phyloP scores from a whole-genome alignment of 1,140 invertebrate genomes.

The Bactericera cockerelli region DNA sequence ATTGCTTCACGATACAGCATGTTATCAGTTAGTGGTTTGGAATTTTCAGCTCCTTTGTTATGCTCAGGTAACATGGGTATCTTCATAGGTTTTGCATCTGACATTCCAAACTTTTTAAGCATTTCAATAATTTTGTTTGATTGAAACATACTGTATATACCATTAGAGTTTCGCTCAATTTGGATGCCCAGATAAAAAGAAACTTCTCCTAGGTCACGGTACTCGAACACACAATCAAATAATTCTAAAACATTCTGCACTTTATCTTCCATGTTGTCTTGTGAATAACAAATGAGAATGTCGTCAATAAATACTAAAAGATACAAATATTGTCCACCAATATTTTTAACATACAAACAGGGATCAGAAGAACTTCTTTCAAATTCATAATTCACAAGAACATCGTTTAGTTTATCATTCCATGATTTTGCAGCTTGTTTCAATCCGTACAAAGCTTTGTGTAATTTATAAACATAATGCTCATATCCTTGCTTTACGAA shows the following conservation, averaged over 20 bases:
- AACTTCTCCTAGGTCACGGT: not conserved
- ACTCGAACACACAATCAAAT: not conserved
- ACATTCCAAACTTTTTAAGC: not conserved
- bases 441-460: slow-evolving; percentile 27
- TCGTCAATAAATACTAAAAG: too few species aligned
- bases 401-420: slow-evolving; percentile 24
- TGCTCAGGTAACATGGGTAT: not conserved
- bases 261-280: not conserved
- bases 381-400: slow-evolving; percentile 21
- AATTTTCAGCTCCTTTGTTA: not conserved
- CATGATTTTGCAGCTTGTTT: slow-evolving; percentile 27
- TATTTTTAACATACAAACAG: slow-evolving; percentile 7
- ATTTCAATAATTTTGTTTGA: not conserved
- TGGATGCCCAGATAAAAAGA: not conserved
- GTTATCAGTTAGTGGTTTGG: not conserved
- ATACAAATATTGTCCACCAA: too few species aligned
- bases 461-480: slow-evolving; percentile 22
- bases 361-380: slow-evolving; percentile 12
- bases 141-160: not conserved
- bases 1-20: not conserved
- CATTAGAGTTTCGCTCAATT: not conserved
- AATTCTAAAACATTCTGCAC: not conserved
- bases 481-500: slow-evolving; percentile 21
- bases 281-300: too few species aligned
- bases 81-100: not conserved